These are phyloP conservation scores for Trichomalopsis sarcophagae DNA, from an alignment of 1,140 invertebrate genomes.

Conservation along the genomic window DNA sequence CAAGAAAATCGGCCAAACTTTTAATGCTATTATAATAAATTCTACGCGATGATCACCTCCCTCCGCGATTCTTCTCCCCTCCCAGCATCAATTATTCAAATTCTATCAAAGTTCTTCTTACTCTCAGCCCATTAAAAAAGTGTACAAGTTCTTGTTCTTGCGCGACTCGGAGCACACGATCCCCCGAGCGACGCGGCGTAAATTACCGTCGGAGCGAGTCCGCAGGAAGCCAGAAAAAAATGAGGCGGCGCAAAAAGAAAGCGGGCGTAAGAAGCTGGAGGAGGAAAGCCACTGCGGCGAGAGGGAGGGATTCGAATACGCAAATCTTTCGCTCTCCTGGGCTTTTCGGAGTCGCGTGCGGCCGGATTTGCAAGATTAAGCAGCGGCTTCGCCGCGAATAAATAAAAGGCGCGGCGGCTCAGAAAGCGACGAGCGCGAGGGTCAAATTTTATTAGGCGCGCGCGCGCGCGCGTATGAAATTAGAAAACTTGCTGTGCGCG, in stretches of 20 bases:
- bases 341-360: no score
- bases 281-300: background rate
- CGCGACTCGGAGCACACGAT: background rate
- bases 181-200: constrained; percentile 7
- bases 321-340: constrained; percentile 6
- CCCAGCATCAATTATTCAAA: background rate
- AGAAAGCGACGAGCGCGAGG: background rate
- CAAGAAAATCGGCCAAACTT: no score
- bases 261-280: background rate
- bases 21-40: no score
- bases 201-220: background rate
- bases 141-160: background rate
- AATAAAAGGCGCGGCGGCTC: background rate
- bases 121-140: constrained; percentile 11
- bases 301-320: background rate
- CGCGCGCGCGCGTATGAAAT: background rate
- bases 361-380: constrained; percentile 42
- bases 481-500: constrained; percentile 21
- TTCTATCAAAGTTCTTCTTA: background rate
- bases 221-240: background rate
- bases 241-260: background rate
- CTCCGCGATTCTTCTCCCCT: background rate
- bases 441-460: constrained; percentile 43
- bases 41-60: background rate
- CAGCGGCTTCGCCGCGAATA: background rate